Evolutionary conservation across 2,888 invertebrate species (phyloP).

Genomic region (Osedax frankpressi): DNA sequence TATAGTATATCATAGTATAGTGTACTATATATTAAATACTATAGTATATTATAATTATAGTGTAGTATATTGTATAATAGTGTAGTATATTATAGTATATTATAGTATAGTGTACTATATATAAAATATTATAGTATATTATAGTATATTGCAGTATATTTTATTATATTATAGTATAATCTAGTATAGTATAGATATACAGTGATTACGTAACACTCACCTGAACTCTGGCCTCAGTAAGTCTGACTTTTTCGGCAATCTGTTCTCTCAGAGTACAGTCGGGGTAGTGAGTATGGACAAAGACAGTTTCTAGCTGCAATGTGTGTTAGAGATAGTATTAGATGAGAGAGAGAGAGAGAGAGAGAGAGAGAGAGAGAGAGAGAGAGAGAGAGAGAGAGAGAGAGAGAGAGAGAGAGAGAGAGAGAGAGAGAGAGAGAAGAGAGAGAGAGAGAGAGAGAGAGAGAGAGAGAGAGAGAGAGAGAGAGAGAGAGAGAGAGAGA

Average conservation of each 20-base stretch:
- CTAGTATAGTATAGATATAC: no score
- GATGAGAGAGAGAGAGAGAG: background rate
- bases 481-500: background rate
- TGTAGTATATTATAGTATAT: no score
- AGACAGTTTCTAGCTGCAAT: slow-evolving; percentile 34
- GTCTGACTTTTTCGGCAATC: slow-evolving; percentile 37
- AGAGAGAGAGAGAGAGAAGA: background rate
- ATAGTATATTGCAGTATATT: no score
- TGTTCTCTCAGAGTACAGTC: slow-evolving; percentile 39
- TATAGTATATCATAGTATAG: no score
- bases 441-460: background rate
- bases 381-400: background rate
- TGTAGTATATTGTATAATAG: no score
- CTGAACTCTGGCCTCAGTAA: slow-evolving; percentile 40
- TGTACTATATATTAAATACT: no score
- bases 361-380: background rate
- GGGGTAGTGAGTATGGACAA: slow-evolving; percentile 38
- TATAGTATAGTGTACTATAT: no score
- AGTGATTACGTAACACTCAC: no score
- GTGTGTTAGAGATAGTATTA: background rate
- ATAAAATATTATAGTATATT: no score
- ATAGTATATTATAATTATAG: no score
- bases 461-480: background rate
- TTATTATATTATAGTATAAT: no score
- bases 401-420: background rate